Base-by-base conservation (phyloP, 2,888 invertebrate species). In the Tipula vernalis region DNA sequence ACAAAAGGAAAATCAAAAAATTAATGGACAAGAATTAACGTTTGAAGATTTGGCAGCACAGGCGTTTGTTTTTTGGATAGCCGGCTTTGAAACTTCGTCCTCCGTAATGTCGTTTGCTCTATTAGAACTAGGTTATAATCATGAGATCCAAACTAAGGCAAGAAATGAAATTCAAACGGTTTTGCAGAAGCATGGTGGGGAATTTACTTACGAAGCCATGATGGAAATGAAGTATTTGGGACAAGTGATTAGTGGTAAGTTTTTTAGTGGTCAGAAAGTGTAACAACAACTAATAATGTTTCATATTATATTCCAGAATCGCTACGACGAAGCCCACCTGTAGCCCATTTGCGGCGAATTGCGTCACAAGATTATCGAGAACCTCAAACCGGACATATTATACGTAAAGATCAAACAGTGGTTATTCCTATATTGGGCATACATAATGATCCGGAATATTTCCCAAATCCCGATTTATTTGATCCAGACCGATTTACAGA, bases 171-270 rank as follows among this genome's bases (percentile, higher is more conserved):
- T 94, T 5, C 88, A 89, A 5, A 89, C 89, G 8, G 91, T 92
- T 0, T 88, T 93, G 10, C 89, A 90, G 0, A 92, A 91, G 87
- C 89, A 93, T 88, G 91, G 90, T 5, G 92, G 92, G 0, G 89
- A 92, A 83, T 91, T 93, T 87, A 92, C 92, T 0, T 94, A 93
- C 88, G 94, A 94, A 87, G 92, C 93, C 4, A 91, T 94, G 86
- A 91, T 91, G 86, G 93, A 93, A 88, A 93, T 94, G 93, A 90
- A 91, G 0, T 94, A 94, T 88, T 89, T 94, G 88, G 93, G 93
- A 88, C 93, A 93, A 92, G 91, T 93, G 10, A 89, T 94, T 6
- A 92, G 92, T 88, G 93, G 93, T 93, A 89, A 85, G 71, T 4
- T 28, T 6, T 39, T 28, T 28, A 28, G 28, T 28, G 28, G 28